Evolutionary conservation across 2,113 vertebrate genomes (phyloP).

Genomic region (Neodontobutis hainanensis): DNA sequence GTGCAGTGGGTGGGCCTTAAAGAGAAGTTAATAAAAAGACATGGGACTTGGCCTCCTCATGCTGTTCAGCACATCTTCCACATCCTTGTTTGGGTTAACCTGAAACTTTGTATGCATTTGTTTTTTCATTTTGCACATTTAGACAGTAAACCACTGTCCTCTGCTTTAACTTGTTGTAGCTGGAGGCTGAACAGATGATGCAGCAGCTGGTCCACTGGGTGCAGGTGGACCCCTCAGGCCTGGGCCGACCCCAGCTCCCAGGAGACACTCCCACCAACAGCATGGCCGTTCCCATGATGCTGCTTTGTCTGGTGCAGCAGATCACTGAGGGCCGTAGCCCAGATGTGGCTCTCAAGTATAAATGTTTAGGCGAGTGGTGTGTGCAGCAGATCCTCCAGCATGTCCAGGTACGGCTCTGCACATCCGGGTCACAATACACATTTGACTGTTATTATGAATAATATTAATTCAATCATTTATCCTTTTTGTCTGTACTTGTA

Average conservation of each 20-base stretch:
- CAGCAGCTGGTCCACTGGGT: constrained; percentile 85
- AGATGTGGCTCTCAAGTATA: constrained; percentile 65
- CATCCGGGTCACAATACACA: background rate
- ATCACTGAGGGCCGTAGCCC: constrained; percentile 73
- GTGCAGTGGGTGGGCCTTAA: no score
- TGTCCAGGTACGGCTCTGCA: constrained; percentile 74
- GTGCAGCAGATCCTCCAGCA: constrained; percentile 81
- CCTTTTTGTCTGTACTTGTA: no score
- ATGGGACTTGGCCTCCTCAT: no score
- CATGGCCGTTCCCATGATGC: constrained; percentile 90
- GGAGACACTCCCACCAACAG: constrained; percentile 76
- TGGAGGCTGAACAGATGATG: constrained; percentile 84
- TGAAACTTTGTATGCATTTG: no score
- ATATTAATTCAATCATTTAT: no score
- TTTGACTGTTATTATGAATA: no score
- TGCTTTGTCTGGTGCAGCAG: constrained; percentile 85
- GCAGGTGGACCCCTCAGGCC: constrained; percentile 75
- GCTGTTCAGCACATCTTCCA: no score
- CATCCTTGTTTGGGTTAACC: no score
- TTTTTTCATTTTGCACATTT: no score
- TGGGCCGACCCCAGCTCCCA: constrained; percentile 78
- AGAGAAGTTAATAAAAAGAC: no score
- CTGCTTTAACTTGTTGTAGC: constrained; percentile 55
- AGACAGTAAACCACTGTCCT: no score
- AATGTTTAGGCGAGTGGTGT: constrained; percentile 81